Evolutionary conservation across 2,888 invertebrate genomes (phyloP).

Genomic region (Scaptomyza parva): DNA sequence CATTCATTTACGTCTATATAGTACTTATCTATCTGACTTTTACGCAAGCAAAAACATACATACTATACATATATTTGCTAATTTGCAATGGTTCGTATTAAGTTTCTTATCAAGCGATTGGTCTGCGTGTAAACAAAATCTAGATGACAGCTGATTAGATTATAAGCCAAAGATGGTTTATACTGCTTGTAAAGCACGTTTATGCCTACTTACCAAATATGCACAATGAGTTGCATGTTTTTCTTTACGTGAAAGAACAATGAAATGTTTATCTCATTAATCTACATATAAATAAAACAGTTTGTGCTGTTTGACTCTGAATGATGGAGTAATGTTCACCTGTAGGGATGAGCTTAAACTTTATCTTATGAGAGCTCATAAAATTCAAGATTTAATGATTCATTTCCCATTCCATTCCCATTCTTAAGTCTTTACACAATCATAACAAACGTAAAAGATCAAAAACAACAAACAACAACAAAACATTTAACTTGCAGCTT

Average conservation of each 20-base stretch:
- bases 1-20: slow-evolving; percentile 8
- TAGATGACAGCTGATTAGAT: slow-evolving; percentile 37
- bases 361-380: background rate
- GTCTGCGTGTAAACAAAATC: slow-evolving; percentile 12
- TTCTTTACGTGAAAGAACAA: too few species aligned
- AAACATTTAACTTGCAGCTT: slow-evolving; percentile 4
- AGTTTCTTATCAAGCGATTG: slow-evolving; percentile 17
- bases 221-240: background rate
- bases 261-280: background rate
- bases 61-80: slow-evolving; percentile 1
- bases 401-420: background rate
- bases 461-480: background rate
- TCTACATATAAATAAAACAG: background rate
- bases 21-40: slow-evolving; percentile 14
- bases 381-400: background rate
- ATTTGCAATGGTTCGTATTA: slow-evolving; percentile 13
- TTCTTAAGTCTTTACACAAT: background rate
- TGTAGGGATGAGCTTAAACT: background rate
- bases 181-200: slow-evolving; percentile 4
- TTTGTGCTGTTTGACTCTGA: background rate
- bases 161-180: slow-evolving; percentile 15
- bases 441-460: slow-evolving; percentile 1
- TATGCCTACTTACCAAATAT: background rate
- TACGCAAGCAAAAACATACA: slow-evolving; percentile 10
- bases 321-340: background rate